Evolutionary conservation across 2,797 vertebrate genomes (phyloP).

Genomic region (Falco biarmicus): DNA sequence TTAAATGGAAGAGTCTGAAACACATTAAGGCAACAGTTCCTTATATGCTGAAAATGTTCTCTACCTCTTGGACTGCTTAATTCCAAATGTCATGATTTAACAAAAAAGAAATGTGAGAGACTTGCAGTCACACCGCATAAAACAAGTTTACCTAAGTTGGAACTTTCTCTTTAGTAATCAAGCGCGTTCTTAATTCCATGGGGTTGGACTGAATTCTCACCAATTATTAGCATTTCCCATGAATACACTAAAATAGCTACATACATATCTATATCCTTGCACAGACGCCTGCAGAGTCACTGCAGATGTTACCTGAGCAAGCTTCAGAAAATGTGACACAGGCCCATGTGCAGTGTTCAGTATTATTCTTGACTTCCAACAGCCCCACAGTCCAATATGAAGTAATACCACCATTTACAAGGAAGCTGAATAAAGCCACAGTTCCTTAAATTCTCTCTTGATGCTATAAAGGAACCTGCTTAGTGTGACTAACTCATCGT

Average conservation of each 20-base stretch:
- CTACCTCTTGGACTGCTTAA: neutral
- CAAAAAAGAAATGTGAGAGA: conserved; percentile 35
- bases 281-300: neutral
- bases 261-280: neutral
- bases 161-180: neutral
- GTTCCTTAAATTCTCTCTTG: neutral
- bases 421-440: neutral
- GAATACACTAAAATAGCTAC: neutral
- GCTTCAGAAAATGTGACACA: neutral
- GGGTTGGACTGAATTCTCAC: neutral
- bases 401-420: neutral
- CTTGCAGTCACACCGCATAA: conserved; percentile 51
- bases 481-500: neutral
- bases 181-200: neutral
- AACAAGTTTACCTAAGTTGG: neutral
- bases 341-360: neutral
- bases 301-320: neutral
- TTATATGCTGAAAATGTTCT: neutral
- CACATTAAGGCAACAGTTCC: neutral
- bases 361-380: neutral
- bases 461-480: neutral
- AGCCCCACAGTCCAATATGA: neutral
- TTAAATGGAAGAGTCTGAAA: neutral
- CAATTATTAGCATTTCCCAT: neutral
- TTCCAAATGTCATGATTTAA: conserved; percentile 19